Evolutionary conservation across 2,113 vertebrate genomes (phyloP).

Genomic region (Planiliza haematocheilus): DNA sequence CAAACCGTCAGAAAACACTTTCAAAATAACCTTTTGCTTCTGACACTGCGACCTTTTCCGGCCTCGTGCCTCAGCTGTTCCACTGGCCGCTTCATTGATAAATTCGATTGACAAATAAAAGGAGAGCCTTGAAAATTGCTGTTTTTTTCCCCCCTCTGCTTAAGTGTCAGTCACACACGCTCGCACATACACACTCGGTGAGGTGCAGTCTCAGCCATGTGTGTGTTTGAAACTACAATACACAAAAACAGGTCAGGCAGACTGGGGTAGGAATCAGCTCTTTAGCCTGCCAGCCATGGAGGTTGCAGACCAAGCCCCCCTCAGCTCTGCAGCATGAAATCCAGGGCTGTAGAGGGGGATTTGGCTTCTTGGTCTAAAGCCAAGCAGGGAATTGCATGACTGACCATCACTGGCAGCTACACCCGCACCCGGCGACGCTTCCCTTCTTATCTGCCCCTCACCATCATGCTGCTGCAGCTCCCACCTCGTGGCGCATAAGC

Average conservation of each 20-base stretch:
- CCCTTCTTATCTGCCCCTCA: conserved; percentile 91
- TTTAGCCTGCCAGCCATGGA: conserved; percentile 81
- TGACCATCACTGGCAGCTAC: conserved; percentile 75
- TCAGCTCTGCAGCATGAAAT: conserved; percentile 81
- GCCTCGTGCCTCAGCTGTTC: conserved; percentile 35
- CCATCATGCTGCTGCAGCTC: conserved; percentile 84
- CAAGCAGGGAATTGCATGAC: conserved; percentile 77
- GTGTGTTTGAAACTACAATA: conserved; percentile 55
- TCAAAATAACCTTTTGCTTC: conserved; percentile 28
- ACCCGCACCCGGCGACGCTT: conserved; percentile 44
- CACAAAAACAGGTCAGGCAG: conserved; percentile 56
- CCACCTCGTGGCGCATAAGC: conserved; percentile 95
- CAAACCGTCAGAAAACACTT: background rate
- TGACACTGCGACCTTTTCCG: conserved; percentile 35
- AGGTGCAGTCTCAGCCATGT: conserved; percentile 3
- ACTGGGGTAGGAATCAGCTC: conserved; percentile 46
- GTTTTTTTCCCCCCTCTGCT: conserved; percentile 29
- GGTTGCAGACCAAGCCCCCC: conserved; percentile 77
- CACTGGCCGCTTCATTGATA: conserved; percentile 47
- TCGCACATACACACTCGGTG: conserved; percentile 9
- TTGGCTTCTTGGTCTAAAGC: conserved; percentile 84
- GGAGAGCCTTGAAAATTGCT: conserved; percentile 25
- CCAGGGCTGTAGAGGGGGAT: conserved; percentile 85
- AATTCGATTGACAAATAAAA: conserved; percentile 45
- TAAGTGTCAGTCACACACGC: conserved; percentile 38